Percentiles rank a stretch among this genome's conserved stretches.
Conservation (phyloP, 2,113 vertebrate genomes). For the Cranoglanis bouderius region DNA sequence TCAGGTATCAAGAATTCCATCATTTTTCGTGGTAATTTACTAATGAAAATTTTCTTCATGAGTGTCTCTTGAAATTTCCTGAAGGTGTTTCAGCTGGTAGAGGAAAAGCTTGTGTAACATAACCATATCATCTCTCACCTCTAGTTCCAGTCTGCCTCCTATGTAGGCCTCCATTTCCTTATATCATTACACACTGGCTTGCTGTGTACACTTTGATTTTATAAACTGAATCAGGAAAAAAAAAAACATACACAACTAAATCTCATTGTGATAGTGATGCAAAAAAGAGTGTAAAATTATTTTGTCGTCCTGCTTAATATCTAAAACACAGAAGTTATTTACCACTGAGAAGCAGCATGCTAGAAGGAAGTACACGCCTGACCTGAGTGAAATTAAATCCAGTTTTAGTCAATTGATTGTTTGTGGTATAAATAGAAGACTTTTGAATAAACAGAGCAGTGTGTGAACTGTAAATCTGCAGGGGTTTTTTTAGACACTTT, state of each 20-base stretch:
- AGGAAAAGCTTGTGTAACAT: not conserved
- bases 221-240: not conserved
- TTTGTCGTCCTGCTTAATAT: not conserved
- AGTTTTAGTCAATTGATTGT: not conserved
- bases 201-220: not conserved
- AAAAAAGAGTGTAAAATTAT: not conserved
- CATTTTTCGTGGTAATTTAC: not conserved
- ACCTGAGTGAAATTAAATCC: not conserved
- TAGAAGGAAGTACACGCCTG: not conserved
- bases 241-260: not conserved
- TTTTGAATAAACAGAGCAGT: not conserved
- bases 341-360: not conserved
- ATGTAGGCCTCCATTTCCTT: not conserved
- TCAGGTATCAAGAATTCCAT: not conserved
- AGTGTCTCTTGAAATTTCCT: not conserved
- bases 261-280: not conserved
- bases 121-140: not conserved
- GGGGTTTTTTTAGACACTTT: not conserved
- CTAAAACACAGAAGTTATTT: not conserved
- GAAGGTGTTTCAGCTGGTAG: not conserved
- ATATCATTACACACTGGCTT: not conserved
- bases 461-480: not conserved
- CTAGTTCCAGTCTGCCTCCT: not conserved
- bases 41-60: not conserved
- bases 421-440: not conserved